phyloP scores from a whole-genome alignment of 2,797 vertebrate species.

The Alosa sapidissima region DNA sequence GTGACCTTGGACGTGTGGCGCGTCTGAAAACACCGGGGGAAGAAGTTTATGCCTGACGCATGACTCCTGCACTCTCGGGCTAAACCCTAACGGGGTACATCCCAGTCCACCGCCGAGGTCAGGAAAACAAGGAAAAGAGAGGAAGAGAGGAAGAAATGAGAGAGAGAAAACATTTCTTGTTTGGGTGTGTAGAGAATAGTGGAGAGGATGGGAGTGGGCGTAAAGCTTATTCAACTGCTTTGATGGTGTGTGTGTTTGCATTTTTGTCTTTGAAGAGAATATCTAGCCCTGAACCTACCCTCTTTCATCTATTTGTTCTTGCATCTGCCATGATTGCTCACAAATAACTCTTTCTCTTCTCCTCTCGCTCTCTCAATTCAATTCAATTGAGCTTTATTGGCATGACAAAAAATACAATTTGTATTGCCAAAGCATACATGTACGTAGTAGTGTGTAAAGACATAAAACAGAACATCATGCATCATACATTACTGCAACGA shows the following conservation, averaged over 20 bases:
- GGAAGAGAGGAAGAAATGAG: not conserved
- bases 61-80: constrained; percentile 11
- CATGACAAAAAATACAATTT: too few species aligned
- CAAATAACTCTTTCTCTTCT: constrained; percentile 9
- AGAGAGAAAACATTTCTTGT: not conserved
- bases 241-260: constrained; percentile 2
- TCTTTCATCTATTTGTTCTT: constrained; percentile 33
- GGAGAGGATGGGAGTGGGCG: not conserved
- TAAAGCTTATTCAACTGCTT: not conserved
- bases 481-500: too few species aligned
- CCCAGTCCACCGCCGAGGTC: constrained; percentile 24
- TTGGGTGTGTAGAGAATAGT: not conserved
- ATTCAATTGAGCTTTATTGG: too few species aligned
- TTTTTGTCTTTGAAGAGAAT: constrained; percentile 32
- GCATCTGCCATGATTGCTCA: constrained; percentile 9
- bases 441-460: too few species aligned
- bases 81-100: constrained; percentile 24
- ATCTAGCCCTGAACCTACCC: constrained; percentile 18
- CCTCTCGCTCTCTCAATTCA: not conserved
- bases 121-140: not conserved
- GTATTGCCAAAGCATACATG: too few species aligned
- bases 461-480: too few species aligned
- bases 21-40: constrained; percentile 23
- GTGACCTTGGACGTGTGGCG: constrained; percentile 30
- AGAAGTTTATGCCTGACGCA: constrained; percentile 36